These are phyloP conservation scores for Pluvianellus socialis DNA, from an alignment of 2,113 vertebrate species.

Conservation along the genomic window DNA sequence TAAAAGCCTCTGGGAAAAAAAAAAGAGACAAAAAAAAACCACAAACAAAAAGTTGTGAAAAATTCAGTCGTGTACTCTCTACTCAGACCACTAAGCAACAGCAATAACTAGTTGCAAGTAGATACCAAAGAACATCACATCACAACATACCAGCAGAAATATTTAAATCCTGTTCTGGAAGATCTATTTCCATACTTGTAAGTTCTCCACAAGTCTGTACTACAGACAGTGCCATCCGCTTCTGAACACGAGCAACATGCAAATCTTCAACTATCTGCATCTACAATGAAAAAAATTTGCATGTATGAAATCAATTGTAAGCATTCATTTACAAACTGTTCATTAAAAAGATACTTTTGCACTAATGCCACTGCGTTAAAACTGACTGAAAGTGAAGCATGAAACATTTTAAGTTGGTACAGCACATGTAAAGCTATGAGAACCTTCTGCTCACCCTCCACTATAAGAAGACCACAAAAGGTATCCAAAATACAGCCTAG, in stretches of 20 bases:
- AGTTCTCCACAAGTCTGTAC: slow-evolving; percentile 84
- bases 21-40: not conserved
- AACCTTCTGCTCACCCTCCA: not conserved
- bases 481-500: not conserved
- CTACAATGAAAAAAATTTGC: slow-evolving; percentile 49
- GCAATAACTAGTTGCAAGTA: not conserved
- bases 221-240: slow-evolving; percentile 76
- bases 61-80: not conserved
- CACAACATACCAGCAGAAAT: slow-evolving; percentile 67
- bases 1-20: slow-evolving; percentile 47
- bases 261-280: slow-evolving; percentile 87
- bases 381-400: not conserved
- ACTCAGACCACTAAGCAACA: not conserved
- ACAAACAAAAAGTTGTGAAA: not conserved
- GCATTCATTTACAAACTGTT: not conserved
- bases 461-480: not conserved
- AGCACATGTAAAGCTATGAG: not conserved
- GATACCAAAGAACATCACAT: not conserved
- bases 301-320: not conserved
- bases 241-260: slow-evolving; percentile 83
- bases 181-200: slow-evolving; percentile 90
- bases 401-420: not conserved
- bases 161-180: slow-evolving; percentile 75
- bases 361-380: not conserved
- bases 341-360: fast-evolving